Conservation (phyloP, 2,888 invertebrate genomes). For the Lasioglossum zephyrum region DNA sequence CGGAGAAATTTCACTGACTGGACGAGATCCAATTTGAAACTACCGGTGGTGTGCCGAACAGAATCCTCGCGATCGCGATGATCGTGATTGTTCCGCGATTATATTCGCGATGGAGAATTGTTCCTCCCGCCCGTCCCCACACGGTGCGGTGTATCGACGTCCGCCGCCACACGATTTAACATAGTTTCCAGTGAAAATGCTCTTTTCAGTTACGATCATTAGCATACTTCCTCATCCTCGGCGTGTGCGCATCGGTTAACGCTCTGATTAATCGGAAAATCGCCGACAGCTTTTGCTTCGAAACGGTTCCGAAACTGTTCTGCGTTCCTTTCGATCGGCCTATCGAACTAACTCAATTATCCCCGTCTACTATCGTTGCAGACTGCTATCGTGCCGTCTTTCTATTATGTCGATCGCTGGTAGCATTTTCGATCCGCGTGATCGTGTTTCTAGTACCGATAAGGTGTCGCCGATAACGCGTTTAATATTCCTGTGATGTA, state of each 20-base stretch:
- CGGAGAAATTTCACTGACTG: not conserved
- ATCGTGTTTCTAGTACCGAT: not conserved
- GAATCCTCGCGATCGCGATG: not conserved
- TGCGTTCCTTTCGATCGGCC: slow-evolving; percentile 33
- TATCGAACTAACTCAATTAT: not conserved
- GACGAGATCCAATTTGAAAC: not conserved
- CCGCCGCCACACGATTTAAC: slow-evolving; percentile 21
- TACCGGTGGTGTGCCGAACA: not conserved
- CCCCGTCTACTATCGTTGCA: not conserved
- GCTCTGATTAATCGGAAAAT: slow-evolving; percentile 65
- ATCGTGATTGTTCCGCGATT: not conserved
- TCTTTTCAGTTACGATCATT: slow-evolving; percentile 36
- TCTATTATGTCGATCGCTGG: not conserved
- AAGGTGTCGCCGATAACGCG: not conserved
- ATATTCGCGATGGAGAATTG: not conserved
- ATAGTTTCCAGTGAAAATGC: slow-evolving; percentile 49
- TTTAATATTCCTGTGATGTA: not conserved
- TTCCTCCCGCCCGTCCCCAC: not conserved
- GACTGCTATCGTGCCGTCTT: not conserved
- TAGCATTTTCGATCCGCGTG: not conserved
- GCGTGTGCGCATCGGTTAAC: slow-evolving; percentile 50
- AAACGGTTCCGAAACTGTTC: slow-evolving; percentile 17
- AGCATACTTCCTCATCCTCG: slow-evolving; percentile 57
- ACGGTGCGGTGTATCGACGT: not conserved
- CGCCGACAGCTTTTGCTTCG: slow-evolving; percentile 40